A percentile compares a stretch with the other conserved stretches of the same genome.
These are phyloP conservation scores for Epistrophe eligans DNA, from an alignment of 2,888 invertebrate species.

Conservation along the genomic window DNA sequence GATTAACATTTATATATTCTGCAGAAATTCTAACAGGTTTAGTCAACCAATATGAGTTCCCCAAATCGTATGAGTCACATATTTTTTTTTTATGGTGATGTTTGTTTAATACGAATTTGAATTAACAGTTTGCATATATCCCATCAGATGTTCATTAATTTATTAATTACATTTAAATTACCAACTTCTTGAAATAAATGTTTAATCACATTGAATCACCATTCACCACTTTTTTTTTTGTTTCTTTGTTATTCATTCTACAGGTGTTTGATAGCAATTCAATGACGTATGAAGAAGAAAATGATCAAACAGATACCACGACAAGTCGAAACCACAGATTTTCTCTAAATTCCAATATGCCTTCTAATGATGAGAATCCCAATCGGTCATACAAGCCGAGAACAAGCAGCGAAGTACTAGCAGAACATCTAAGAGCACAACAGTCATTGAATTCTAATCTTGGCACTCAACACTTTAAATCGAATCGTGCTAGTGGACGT, in stretches of 20 bases:
- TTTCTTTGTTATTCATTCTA: constrained; percentile 23
- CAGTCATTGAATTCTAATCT: constrained; percentile 70
- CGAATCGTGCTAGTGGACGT: constrained; percentile 72
- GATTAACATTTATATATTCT: background rate
- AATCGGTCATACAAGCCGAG: constrained; percentile 77
- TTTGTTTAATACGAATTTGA: constrained; percentile 18
- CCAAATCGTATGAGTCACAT: constrained; percentile 3
- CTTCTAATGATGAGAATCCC: constrained; percentile 47
- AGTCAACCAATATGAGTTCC: background rate
- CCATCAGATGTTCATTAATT: constrained; percentile 50
- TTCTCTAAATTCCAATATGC: constrained; percentile 59
- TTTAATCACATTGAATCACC: background rate
- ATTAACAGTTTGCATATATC: constrained; percentile 17
- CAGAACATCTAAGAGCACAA: constrained; percentile 80
- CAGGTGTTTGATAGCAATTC: constrained; percentile 58
- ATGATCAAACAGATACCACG: constrained; percentile 42
- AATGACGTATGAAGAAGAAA: constrained; percentile 64
- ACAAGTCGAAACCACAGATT: constrained; percentile 56
- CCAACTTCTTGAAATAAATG: constrained; percentile 30
- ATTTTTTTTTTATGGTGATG: background rate
- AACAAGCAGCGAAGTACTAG: constrained; percentile 80
- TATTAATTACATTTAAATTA: constrained; percentile 53
- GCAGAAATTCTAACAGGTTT: background rate
- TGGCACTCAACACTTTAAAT: constrained; percentile 53
- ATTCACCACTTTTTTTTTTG: constrained; percentile 36